Percentiles rank a stretch among this genome's conserved stretches.
Evolutionary conservation across 2,888 invertebrate species (phyloP).

Genomic region (Ganaspis brasiliensis): DNA sequence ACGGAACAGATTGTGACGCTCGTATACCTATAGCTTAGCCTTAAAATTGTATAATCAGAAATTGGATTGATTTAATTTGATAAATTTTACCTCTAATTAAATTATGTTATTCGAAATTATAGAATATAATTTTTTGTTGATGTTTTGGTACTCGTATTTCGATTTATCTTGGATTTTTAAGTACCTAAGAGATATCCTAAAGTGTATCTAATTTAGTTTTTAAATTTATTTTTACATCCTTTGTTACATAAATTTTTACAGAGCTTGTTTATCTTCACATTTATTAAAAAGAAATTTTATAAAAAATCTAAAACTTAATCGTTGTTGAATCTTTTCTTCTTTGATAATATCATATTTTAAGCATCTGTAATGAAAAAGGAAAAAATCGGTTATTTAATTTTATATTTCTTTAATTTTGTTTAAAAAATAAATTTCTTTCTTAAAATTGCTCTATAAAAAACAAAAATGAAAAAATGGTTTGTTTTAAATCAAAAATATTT

Average conservation of each 20-base stretch:
- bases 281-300: neutral
- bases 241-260: no score
- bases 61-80: neutral
- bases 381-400: neutral
- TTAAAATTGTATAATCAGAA: neutral
- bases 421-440: neutral
- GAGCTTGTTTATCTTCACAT: neutral
- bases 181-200: no score
- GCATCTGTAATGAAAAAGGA: neutral
- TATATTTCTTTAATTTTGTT: neutral
- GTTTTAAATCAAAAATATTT: no score
- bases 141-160: no score
- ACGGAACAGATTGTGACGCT: conserved; percentile 1
- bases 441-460: no score
- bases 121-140: no score
- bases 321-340: neutral
- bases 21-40: neutral
- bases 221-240: no score
- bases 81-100: no score
- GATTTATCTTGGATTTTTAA: no score
- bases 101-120: no score
- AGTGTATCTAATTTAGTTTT: no score
- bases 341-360: neutral
- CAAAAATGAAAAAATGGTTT: no score
- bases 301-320: neutral